Evolutionary conservation across 2,888 invertebrate genomes (phyloP), one percentile per base, ranked within the genome.

Genomic region (Tuberolachnus salignus): DNA sequence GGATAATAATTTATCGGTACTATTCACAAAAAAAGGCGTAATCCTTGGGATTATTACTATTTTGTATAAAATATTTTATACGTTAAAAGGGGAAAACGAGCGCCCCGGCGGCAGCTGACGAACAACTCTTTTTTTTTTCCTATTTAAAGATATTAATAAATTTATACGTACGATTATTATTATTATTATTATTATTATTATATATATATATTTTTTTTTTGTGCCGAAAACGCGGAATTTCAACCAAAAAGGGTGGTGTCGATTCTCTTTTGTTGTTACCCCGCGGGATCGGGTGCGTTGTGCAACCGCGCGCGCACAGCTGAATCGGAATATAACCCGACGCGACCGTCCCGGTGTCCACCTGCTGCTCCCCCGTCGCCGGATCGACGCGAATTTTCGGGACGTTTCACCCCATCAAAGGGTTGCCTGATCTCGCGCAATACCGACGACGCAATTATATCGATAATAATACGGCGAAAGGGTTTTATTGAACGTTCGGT

Each of bases 171-270:
- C 26, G 3, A 2, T 26, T 26, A 23, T 46, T 46, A 49, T 46
- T 66, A 67, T 67, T 64, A 64, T 44, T 64, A 6, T 42, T 59
- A 59, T 26, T 42, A 46, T 44, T 66, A 14, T 9, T n/a, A n/a
- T n/a, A n/a, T n/a, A n/a, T n/a, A n/a, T n/a, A n/a, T n/a, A n/a
- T 46, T 73, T 74, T 73, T 71, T 78, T 78, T 78, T 78, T 78
- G 57, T 69, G 78, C 78, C 13, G 59, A 78, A 78, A 78, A 78
- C 57, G 69, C 21, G 69, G 59, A 78, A 78, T 78, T 78, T 69
- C 42, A 42, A 69, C 78, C 66, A 34, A 78, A 75, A 78, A 78
- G 69, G 78, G 59, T 61, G 75, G 23, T 26, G 23, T 57, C 42
- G 23, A 57, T 69, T 51, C 73, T 63, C 73, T 51, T 34, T 67